Conservation (phyloP, 2,888 invertebrate species). For the Notodonta ziczac region DNA sequence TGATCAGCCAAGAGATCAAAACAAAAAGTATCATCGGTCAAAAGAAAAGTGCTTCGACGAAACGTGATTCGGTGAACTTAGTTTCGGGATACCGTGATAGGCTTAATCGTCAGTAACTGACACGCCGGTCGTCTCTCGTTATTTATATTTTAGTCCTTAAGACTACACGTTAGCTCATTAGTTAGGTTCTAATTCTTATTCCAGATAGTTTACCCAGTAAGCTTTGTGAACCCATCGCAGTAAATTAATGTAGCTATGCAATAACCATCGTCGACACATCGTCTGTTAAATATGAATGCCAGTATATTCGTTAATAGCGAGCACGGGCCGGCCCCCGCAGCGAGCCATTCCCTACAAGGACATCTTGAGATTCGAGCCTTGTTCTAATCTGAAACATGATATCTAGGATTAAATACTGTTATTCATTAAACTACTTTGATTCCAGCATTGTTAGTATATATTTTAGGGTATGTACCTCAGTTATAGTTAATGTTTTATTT, state of each 20-base stretch:
- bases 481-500: conserved; percentile 20
- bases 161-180: no score
- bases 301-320: conserved; percentile 50
- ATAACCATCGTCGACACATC: conserved; percentile 32
- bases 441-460: conserved; percentile 18
- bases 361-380: conserved; percentile 55
- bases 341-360: conserved; percentile 58
- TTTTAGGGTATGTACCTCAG: conserved; percentile 15
- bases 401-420: conserved; percentile 43
- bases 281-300: conserved; percentile 61
- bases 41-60: no score
- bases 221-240: neutral
- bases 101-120: no score
- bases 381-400: conserved; percentile 50
- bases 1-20: no score
- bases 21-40: no score
- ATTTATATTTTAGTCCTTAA: no score
- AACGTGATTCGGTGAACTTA: no score
- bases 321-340: conserved; percentile 47
- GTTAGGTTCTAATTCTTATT: neutral
- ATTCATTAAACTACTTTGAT: conserved; percentile 34
- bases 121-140: no score
- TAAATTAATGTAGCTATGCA: conserved; percentile 1
- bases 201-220: neutral
- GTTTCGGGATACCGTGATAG: no score